Percentiles rank a stretch among this genome's conserved stretches.
Conservation (phyloP, 2,113 vertebrate genomes). For the Nettapus auritus region DNA sequence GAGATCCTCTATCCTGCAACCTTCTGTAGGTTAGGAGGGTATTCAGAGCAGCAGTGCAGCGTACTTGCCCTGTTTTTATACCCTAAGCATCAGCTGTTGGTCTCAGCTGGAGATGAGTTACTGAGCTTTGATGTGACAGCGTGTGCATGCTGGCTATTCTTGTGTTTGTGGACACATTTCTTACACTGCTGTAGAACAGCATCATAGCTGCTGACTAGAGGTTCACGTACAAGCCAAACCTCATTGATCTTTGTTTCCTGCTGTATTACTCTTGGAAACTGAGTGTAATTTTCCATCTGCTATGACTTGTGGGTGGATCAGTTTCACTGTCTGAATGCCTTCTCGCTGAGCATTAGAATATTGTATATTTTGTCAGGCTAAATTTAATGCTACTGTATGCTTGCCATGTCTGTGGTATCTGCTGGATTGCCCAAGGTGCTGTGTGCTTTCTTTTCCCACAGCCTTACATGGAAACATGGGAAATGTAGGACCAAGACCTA, state of each 20-base stretch:
- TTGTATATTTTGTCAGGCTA: not conserved
- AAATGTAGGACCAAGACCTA: not conserved
- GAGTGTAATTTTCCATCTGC: not conserved
- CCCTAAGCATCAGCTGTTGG: not conserved
- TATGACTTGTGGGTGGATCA: not conserved
- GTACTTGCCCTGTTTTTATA: not conserved
- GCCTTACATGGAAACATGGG: not conserved
- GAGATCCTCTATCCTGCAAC: not conserved
- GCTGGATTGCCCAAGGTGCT: not conserved
- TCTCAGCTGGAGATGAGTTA: conserved; percentile 11
- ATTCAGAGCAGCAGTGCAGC: not conserved
- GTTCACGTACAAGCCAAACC: not conserved
- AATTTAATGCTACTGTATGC: not conserved
- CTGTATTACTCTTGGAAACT: not conserved
- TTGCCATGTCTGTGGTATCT: not conserved
- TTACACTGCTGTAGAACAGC: not conserved
- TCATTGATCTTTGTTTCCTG: conserved; percentile 8
- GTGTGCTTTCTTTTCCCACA: not conserved
- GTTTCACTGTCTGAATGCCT: not conserved
- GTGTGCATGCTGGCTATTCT: not conserved
- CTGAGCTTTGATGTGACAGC: not conserved
- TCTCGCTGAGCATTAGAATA: not conserved
- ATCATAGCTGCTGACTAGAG: not conserved
- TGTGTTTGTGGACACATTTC: not conserved
- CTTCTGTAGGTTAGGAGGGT: not conserved